These are phyloP conservation scores for Onthophagus taurus DNA, from an alignment of 1,140 invertebrate species.

Conservation along the genomic window DNA sequence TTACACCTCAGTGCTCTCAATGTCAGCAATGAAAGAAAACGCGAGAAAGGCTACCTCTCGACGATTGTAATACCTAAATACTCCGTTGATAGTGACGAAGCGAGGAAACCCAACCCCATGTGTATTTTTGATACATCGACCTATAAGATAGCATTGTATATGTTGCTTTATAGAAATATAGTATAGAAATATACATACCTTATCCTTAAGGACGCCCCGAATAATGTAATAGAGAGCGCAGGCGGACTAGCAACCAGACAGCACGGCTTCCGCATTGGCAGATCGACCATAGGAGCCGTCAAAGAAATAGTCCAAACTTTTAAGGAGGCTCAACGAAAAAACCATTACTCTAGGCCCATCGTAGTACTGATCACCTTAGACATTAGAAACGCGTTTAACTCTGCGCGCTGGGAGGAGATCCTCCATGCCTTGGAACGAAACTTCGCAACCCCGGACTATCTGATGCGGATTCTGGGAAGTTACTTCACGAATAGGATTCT, in stretches of 20 bases:
- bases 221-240: conserved; percentile 6
- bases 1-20: too few species aligned
- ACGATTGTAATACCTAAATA: too few species aligned
- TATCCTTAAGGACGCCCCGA: too few species aligned
- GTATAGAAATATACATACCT: too few species aligned
- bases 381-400: conserved; percentile 21
- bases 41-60: too few species aligned
- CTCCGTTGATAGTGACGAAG: too few species aligned
- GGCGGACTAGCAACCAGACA: neutral
- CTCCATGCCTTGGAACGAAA: conserved; percentile 7
- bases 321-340: neutral
- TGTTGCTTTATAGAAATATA: too few species aligned
- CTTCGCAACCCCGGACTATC: conserved; percentile 7
- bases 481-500: conserved; percentile 19
- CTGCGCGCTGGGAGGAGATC: conserved; percentile 14
- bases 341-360: neutral
- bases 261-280: conserved; percentile 12
- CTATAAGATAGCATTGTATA: too few species aligned
- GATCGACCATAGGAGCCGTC: conserved; percentile 13
- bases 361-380: conserved; percentile 15
- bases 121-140: too few species aligned
- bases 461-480: conserved; percentile 13
- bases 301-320: conserved; percentile 2
- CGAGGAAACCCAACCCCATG: too few species aligned
- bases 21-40: too few species aligned